Conservation (phyloP, 2,113 vertebrate genomes). For the Charadrius vociferus region DNA sequence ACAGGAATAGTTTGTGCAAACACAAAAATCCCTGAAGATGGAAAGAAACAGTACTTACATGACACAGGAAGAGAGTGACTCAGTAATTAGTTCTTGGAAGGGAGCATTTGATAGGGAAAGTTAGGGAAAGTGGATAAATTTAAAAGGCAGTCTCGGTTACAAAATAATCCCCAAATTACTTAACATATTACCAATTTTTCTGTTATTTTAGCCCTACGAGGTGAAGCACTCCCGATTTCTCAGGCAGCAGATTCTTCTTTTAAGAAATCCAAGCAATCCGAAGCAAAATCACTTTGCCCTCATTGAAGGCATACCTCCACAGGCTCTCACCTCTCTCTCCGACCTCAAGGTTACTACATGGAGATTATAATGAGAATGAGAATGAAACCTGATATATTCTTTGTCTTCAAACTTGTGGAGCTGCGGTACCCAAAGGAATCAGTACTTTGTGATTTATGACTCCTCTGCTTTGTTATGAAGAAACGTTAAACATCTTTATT, state of each 20-base stretch:
- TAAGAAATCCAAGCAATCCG: not conserved
- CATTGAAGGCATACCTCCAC: not conserved
- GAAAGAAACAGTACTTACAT: not conserved
- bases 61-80: conserved; percentile 4
- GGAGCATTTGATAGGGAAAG: conserved; percentile 33
- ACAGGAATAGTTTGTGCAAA: not conserved
- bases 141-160: not conserved
- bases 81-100: conserved; percentile 28
- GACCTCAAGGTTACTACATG: not conserved
- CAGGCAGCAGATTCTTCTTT: not conserved
- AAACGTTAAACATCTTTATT: conserved; percentile 66
- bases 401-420: conserved; percentile 46
- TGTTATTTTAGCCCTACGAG: not conserved
- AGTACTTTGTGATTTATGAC: conserved; percentile 61
- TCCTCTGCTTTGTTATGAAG: conserved; percentile 51
- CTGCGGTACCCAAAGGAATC: conserved; percentile 22
- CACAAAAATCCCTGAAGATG: not conserved
- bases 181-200: not conserved
- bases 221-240: not conserved
- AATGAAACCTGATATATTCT: conserved; percentile 45
- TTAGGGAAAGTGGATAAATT: conserved; percentile 33
- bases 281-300: not conserved
- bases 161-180: not conserved
- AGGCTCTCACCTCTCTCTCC: not conserved
- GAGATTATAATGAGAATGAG: conserved; percentile 43